Percentiles rank a stretch among this genome's conserved stretches.
Conservation (phyloP, 2,797 vertebrate genomes). For the Amniataba percoides region DNA sequence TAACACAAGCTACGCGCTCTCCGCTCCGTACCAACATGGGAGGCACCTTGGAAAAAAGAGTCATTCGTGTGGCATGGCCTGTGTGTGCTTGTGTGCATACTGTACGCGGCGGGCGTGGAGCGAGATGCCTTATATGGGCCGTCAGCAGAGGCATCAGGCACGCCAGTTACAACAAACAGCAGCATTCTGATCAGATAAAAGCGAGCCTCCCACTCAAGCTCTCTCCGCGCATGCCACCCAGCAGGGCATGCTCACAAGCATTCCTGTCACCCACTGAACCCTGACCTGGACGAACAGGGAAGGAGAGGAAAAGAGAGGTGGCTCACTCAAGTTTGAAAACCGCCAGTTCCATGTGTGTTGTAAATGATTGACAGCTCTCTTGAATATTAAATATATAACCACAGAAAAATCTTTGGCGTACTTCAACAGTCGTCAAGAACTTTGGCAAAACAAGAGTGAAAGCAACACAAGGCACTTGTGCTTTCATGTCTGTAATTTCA, state of each 20-base stretch:
- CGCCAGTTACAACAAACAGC: conserved; percentile 71
- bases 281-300: conserved; percentile 61
- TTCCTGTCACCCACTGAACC: conserved; percentile 84
- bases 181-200: conserved; percentile 83
- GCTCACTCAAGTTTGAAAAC: conserved; percentile 29
- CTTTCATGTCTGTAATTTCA: conserved; percentile 18
- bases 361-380: conserved; percentile 56
- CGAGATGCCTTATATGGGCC: conserved; percentile 69
- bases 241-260: conserved; percentile 77
- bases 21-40: conserved; percentile 33
- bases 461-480: not conserved
- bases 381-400: conserved; percentile 6
- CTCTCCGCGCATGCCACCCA: conserved; percentile 72
- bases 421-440: not conserved
- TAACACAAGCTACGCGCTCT: conserved; percentile 44
- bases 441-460: not conserved
- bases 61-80: conserved; percentile 36
- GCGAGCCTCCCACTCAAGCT: conserved; percentile 60
- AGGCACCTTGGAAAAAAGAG: conserved; percentile 49
- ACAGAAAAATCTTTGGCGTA: not conserved
- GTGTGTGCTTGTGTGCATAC: conserved; percentile 48
- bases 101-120: conserved; percentile 31
- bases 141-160: conserved; percentile 49
- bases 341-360: conserved; percentile 10
- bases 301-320: conserved; percentile 32